A percentile compares a stretch with the other conserved stretches of the same genome.
These are phyloP conservation scores for Sinhomidia bicolor DNA, from an alignment of 2,888 invertebrate genomes.

Conservation along the genomic window DNA sequence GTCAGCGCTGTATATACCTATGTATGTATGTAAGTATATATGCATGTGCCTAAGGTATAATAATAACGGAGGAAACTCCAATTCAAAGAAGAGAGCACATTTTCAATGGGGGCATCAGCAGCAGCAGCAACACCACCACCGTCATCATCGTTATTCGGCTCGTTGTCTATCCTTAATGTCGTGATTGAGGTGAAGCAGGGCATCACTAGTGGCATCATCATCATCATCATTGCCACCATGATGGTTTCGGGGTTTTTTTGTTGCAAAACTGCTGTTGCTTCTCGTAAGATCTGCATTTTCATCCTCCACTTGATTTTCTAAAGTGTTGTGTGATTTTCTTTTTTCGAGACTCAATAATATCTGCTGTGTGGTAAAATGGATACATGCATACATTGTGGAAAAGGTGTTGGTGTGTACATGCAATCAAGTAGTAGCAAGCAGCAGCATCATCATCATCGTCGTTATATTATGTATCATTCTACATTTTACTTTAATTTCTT, in stretches of 20 bases:
- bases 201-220: constrained; percentile 26
- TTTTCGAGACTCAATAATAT: background rate
- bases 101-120: constrained; percentile 32
- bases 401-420: background rate
- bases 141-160: constrained; percentile 47
- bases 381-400: background rate
- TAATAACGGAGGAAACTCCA: background rate
- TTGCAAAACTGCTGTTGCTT: background rate
- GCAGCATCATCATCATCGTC: background rate
- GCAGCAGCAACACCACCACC: too few relatives aligned
- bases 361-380: background rate
- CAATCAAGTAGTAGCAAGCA: background rate
- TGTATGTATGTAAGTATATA: too few relatives aligned
- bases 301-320: background rate
- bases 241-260: too few relatives aligned
- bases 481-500: constrained; percentile 21
- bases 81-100: too few relatives aligned
- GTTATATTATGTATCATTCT: background rate
- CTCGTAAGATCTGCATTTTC: background rate
- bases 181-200: constrained; percentile 59
- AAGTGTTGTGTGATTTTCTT: background rate
- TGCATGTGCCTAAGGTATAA: background rate
- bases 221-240: too few relatives aligned
- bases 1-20: background rate
- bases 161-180: constrained; percentile 50